Evolutionary conservation across 2,113 vertebrate genomes (phyloP), one percentile per base, ranked within the genome.

Genomic region (Oceanites oceanicus): DNA sequence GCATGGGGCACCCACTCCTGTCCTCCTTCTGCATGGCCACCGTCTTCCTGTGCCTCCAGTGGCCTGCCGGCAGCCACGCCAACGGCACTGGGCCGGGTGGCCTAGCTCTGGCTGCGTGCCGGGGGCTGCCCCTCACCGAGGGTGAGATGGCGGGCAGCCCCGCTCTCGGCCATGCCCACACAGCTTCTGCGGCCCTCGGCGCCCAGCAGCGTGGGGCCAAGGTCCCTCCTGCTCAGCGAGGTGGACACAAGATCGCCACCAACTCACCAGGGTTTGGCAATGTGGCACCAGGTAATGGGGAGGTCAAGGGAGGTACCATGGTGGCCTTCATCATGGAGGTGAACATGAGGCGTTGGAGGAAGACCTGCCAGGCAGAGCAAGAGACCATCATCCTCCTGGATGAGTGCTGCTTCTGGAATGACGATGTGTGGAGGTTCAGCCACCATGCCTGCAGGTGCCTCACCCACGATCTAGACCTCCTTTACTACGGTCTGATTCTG

Each of bases 151-250:
- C 4, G 2, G 42, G 3, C 2, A 3, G 42, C 27, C 42, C 17
- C 0, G 1, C 52, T 6, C 65, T 42, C 0, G 0, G 47, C 53
- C 9, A 0, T 21, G 40, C 10, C 52, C 18, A 10, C 15, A 3
- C 11, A 7, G 27, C 58, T 15, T 11, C 65, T 52, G 1, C 1
- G 10, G 70, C 45, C 42, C 32, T 22, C 47, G 7, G 47, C 25
- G 3, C 25, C 18, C 53, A 6, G 25, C 0, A 1, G 25, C 0
- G 1, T 52, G 9, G 16, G 10, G 50, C 19, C 0, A 1, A 63
- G 13, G 50, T 18, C 19, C 4, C 38, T 53, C 10, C 29, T 18
- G 50, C 62, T 65, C 50, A 36, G 44, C 34, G 0, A 49, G 36
- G 20, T 2, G n/a, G 50, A 15, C 29, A 15, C 3, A 3, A 15